Conservation (phyloP, 2,113 vertebrate species). For the Pedetes capensis region DNA sequence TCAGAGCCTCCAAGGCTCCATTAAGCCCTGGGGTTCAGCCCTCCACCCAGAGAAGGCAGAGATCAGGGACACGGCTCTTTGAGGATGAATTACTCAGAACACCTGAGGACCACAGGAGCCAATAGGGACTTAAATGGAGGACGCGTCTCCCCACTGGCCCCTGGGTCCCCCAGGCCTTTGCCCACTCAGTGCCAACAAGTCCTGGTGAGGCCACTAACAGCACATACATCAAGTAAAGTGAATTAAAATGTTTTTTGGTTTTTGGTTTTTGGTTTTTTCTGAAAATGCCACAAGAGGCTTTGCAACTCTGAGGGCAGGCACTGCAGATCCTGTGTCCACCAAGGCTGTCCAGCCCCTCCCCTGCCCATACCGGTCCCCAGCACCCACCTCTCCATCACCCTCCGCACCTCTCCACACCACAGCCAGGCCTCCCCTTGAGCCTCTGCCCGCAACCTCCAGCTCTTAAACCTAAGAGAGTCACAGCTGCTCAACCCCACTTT, state of each 20-base stretch:
- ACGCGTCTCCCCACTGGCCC: rapidly evolving
- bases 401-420: not conserved
- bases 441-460: not conserved
- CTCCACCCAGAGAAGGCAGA: not conserved
- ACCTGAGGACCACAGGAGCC: not conserved
- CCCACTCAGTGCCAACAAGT: not conserved
- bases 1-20: not conserved
- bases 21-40: not conserved
- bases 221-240: not conserved
- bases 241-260: not conserved
- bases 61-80: not conserved
- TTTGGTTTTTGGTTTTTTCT: not conserved
- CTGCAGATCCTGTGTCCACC: not conserved
- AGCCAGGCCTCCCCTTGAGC: not conserved
- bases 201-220: not conserved
- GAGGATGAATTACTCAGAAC: not conserved
- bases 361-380: not conserved
- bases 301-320: not conserved
- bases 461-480: not conserved
- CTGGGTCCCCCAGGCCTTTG: not conserved
- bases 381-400: no score
- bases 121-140: not conserved
- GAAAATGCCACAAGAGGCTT: not conserved
- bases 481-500: no score
- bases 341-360: rapidly evolving